phyloP scores from a whole-genome alignment of 1,140 invertebrate species.

The Drosophila varians region DNA sequence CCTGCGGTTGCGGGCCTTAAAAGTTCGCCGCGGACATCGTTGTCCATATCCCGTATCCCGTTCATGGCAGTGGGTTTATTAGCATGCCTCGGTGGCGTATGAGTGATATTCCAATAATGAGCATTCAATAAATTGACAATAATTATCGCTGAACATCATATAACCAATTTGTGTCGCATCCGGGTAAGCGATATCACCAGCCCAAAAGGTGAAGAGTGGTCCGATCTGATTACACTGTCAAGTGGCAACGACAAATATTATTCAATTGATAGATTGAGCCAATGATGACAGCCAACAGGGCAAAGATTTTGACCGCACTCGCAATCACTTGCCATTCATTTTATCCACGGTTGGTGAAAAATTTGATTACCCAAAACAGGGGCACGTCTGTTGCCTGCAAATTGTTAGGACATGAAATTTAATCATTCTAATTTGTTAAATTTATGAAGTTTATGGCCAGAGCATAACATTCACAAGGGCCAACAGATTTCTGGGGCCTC shows the following conservation, averaged over 20 bases:
- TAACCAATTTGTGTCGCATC: conserved; percentile 34
- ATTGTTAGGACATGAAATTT: conserved; percentile 67
- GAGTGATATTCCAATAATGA: conserved; percentile 67
- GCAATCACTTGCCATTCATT: conserved; percentile 45
- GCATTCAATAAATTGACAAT: conserved; percentile 59
- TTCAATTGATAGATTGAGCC: conserved; percentile 18
- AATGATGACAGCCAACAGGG: conserved; percentile 24
- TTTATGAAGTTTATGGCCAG: conserved; percentile 74
- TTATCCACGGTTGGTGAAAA: conserved; percentile 26
- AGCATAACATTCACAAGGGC: conserved; percentile 65
- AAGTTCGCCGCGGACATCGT: conserved; percentile 43
- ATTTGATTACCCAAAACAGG: conserved; percentile 43
- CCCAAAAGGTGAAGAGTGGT: not conserved
- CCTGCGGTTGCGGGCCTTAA: conserved; percentile 58
- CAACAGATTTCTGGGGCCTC: conserved; percentile 34
- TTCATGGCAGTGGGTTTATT: conserved; percentile 65
- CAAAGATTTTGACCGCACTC: conserved; percentile 24
- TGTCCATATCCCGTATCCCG: too few relatives aligned
- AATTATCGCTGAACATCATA: conserved; percentile 48
- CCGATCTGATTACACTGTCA: conserved; percentile 13
- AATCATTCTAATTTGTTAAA: conserved; percentile 73
- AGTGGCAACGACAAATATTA: conserved; percentile 11
- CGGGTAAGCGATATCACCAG: conserved; percentile 5
- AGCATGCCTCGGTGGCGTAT: conserved; percentile 57
- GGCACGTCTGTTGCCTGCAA: conserved; percentile 30